Percentiles rank a stretch among this genome's conserved stretches.
These are phyloP conservation scores for Xiphias gladius DNA, from an alignment of 2,113 vertebrate species.

Conservation along the genomic window DNA sequence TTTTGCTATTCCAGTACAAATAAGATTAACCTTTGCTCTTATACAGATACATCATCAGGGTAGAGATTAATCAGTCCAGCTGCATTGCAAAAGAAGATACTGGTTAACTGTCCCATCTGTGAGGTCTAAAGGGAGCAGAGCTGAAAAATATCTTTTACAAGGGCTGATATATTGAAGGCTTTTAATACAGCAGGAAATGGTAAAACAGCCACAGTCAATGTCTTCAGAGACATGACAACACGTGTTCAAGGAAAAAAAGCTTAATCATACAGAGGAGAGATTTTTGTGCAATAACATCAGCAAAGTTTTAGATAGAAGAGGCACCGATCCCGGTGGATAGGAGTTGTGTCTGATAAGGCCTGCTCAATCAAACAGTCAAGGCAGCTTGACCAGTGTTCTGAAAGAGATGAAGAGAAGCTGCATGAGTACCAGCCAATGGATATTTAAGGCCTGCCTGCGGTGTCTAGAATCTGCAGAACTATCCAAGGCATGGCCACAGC, in stretches of 20 bases:
- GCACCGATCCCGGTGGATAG: neutral
- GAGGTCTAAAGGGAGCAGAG: neutral
- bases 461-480: slow-evolving; percentile 46
- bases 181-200: neutral
- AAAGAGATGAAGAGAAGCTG: slow-evolving; percentile 27
- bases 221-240: slow-evolving; percentile 27
- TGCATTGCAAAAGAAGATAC: slow-evolving; percentile 6
- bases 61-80: slow-evolving; percentile 18
- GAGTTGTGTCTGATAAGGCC: neutral
- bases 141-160: slow-evolving; percentile 30
- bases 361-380: neutral
- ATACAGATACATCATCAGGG: slow-evolving; percentile 29
- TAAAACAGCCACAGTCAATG: neutral
- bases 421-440: slow-evolving; percentile 28
- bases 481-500: slow-evolving; percentile 61
- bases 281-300: slow-evolving; percentile 3
- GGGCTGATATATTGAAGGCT: neutral
- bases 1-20: slow-evolving; percentile 20
- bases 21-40: slow-evolving; percentile 49
- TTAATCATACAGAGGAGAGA: neutral
- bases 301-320: neutral
- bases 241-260: neutral
- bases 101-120: slow-evolving; percentile 36
- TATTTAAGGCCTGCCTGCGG: slow-evolving; percentile 40
- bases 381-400: slow-evolving; percentile 19